Percentiles rank a stretch among this genome's conserved stretches.
These are phyloP conservation scores for Cyprinodon tularosa DNA, from an alignment of 2,113 vertebrate species.

Conservation along the genomic window DNA sequence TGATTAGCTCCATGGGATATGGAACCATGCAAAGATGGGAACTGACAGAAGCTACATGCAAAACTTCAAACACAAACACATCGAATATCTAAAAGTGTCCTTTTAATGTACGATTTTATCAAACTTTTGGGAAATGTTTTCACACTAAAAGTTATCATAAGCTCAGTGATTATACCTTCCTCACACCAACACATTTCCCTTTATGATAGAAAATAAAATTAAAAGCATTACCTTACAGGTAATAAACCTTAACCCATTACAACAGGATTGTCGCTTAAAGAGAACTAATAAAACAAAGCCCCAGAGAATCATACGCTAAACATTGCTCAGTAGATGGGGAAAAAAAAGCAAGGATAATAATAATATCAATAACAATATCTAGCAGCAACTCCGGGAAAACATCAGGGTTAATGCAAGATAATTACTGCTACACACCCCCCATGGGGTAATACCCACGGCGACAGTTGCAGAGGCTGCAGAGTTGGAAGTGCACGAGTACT, in stretches of 20 bases:
- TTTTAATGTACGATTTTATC: slow-evolving; percentile 38
- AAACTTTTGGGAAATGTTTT: slow-evolving; percentile 25
- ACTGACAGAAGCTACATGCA: slow-evolving; percentile 10
- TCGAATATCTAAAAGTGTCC: slow-evolving; percentile 22
- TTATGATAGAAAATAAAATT: slow-evolving; percentile 8
- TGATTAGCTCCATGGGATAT: slow-evolving; percentile 34
- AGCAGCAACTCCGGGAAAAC: slow-evolving; percentile 52
- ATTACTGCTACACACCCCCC: slow-evolving; percentile 34
- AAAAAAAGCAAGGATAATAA: slow-evolving; percentile 6
- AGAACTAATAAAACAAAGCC: slow-evolving; percentile 51
- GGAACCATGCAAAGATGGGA: slow-evolving; percentile 4
- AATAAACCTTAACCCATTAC: slow-evolving; percentile 35
- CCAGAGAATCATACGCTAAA: slow-evolving; percentile 45
- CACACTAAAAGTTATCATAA: slow-evolving; percentile 32
- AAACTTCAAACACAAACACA: not conserved
- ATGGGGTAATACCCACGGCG: slow-evolving; percentile 17
- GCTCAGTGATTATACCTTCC: slow-evolving; percentile 28
- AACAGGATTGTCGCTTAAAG: slow-evolving; percentile 15
- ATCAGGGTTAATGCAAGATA: slow-evolving; percentile 47
- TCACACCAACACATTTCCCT: slow-evolving; percentile 22
- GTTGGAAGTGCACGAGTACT: slow-evolving; percentile 38
- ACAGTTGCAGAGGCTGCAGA: slow-evolving; percentile 38
- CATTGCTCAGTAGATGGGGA: slow-evolving; percentile 32
- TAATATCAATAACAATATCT: slow-evolving; percentile 60
- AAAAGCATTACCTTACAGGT: slow-evolving; percentile 32